These are phyloP conservation scores for Pseudolaguvia tuberculata DNA, from an alignment of 2,113 vertebrate species.

Conservation along the genomic window DNA sequence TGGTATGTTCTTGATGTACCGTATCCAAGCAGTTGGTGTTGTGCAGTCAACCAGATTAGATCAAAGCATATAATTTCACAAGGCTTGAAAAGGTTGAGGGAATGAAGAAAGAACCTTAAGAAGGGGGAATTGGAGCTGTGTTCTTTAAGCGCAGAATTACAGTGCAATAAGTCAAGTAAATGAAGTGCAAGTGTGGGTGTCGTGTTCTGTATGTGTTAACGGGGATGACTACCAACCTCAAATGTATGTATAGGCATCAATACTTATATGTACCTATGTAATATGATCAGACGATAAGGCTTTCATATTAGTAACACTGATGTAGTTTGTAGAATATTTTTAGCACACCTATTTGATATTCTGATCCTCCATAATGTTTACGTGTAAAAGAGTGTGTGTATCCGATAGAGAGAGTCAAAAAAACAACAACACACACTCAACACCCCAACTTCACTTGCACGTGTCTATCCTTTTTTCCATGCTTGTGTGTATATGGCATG, in stretches of 20 bases:
- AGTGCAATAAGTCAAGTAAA: no score
- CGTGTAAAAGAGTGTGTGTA: slow-evolving; percentile 2
- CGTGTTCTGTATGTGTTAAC: background rate
- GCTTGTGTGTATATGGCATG: slow-evolving; percentile 7
- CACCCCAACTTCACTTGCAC: background rate
- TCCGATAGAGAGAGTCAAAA: background rate
- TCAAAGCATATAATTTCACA: slow-evolving; percentile 34
- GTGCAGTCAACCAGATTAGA: slow-evolving; percentile 43
- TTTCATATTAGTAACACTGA: slow-evolving; percentile 6
- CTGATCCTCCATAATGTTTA: background rate
- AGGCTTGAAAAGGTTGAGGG: slow-evolving; percentile 28
- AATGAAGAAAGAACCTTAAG: no score
- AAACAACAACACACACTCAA: background rate
- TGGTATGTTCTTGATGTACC: slow-evolving; percentile 7
- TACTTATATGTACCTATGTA: background rate
- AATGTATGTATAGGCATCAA: background rate
- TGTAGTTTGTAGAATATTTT: slow-evolving; percentile 9
- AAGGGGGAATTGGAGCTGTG: no score
- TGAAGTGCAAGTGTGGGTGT: no score
- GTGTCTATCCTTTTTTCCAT: background rate
- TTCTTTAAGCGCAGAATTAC: no score
- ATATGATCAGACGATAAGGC: background rate
- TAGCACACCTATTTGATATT: background rate
- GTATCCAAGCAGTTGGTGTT: slow-evolving; percentile 46
- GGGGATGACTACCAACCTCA: background rate